Evolutionary conservation across 1,140 invertebrate species (phyloP).

Genomic region (Cherax destructor): DNA sequence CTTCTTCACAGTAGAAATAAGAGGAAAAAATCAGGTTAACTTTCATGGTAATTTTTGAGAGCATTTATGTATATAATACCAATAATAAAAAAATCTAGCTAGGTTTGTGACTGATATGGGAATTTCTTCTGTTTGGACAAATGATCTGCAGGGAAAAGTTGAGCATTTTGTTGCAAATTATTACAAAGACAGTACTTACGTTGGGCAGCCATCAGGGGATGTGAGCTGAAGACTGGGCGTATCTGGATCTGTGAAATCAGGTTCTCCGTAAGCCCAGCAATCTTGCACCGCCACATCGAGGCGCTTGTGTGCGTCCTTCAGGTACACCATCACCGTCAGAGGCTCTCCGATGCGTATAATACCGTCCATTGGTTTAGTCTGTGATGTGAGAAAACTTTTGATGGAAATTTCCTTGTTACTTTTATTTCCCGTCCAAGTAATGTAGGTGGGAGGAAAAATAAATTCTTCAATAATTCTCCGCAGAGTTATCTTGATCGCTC

Average conservation of each 20-base stretch:
- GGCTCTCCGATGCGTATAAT: slow-evolving; percentile 78
- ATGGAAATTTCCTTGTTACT: no score
- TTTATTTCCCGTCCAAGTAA: no score
- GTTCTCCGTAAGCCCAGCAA: slow-evolving; percentile 84
- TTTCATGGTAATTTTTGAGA: neutral
- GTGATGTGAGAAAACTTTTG: no score
- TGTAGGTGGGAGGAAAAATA: no score
- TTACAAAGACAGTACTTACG: slow-evolving; percentile 75
- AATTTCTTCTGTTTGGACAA: neutral
- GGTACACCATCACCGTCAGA: slow-evolving; percentile 82
- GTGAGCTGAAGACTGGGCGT: slow-evolving; percentile 82
- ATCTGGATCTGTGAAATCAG: slow-evolving; percentile 80
- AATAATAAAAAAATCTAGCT: neutral
- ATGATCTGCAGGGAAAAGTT: no score
- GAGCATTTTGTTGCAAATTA: neutral
- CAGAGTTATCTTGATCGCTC: no score
- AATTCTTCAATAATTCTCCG: no score
- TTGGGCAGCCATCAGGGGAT: slow-evolving; percentile 81
- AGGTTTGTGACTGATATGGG: no score
- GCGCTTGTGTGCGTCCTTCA: slow-evolving; percentile 80
- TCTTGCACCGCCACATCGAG: slow-evolving; percentile 83
- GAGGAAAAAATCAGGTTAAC: no score
- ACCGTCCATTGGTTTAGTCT: slow-evolving; percentile 59
- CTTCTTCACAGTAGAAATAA: slow-evolving; percentile 77
- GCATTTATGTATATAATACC: neutral